Conservation (phyloP, 2,797 vertebrate genomes). For the Sphenopsis melanotis region DNA sequence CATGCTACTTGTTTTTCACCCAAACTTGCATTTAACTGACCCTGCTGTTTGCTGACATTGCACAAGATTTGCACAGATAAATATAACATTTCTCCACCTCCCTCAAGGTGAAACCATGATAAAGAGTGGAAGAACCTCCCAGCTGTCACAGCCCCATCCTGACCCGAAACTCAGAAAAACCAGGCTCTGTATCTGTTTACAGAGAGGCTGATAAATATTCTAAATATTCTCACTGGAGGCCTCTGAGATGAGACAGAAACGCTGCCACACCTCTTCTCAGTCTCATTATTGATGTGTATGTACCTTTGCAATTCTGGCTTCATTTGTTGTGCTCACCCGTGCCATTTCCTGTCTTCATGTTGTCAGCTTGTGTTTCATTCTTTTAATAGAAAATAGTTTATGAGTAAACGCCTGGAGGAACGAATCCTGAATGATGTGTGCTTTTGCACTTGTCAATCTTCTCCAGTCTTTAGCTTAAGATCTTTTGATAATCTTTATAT, state of each 20-base stretch:
- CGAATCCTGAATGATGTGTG: constrained; percentile 22
- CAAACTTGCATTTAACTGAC: background rate
- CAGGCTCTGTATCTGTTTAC: background rate
- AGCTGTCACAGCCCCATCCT: background rate
- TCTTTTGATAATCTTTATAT: constrained; percentile 38
- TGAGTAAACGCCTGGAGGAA: constrained; percentile 4
- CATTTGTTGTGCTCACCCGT: constrained; percentile 24
- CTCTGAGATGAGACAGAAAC: background rate
- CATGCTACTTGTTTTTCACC: background rate
- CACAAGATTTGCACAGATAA: background rate
- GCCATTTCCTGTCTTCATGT: constrained; percentile 8
- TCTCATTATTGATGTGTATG: background rate
- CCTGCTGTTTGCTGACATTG: fast-evolving
- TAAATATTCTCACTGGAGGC: background rate
- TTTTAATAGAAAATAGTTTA: constrained; percentile 51
- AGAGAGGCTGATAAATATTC: background rate
- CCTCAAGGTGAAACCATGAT: background rate
- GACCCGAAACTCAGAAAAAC: background rate
- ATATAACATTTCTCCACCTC: background rate
- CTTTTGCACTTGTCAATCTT: constrained; percentile 64
- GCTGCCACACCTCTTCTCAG: background rate
- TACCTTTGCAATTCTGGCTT: background rate
- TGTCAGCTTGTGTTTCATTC: constrained; percentile 22
- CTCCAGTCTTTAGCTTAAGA: constrained; percentile 9
- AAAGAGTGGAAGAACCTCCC: background rate